These are phyloP conservation scores for Phyllostomus hastatus DNA, from an alignment of 2,113 vertebrate species.

Conservation along the genomic window DNA sequence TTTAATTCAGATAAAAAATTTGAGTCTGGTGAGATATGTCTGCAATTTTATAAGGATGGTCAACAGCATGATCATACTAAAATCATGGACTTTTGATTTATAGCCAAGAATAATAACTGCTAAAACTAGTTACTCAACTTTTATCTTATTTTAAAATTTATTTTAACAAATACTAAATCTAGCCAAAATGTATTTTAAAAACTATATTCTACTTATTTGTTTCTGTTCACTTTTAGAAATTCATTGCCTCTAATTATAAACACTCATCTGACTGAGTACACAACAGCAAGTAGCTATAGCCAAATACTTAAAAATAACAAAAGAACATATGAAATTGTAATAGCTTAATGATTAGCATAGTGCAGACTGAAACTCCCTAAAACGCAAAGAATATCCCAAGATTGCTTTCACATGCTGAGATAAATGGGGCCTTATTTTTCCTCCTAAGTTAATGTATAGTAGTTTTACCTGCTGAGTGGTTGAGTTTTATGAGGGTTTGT, in stretches of 20 bases:
- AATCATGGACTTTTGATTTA: neutral
- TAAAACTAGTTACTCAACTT: neutral
- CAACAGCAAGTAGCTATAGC: neutral
- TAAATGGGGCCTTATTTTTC: neutral
- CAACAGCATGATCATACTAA: neutral
- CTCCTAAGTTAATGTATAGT: slow-evolving; percentile 33
- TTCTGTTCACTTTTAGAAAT: neutral
- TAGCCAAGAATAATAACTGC: neutral
- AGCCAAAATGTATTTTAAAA: neutral
- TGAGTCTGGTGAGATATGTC: neutral
- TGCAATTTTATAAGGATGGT: neutral
- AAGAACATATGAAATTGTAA: neutral
- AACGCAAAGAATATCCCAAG: neutral
- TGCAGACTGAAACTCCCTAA: neutral
- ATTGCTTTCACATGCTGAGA: slow-evolving; percentile 24
- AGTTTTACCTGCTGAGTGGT: slow-evolving; percentile 50
- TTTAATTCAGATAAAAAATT: neutral
- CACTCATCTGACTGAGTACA: neutral
- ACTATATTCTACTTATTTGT: neutral
- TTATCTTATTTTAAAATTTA: neutral
- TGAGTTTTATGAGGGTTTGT: slow-evolving; percentile 21
- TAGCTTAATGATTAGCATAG: neutral
- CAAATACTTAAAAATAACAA: neutral
- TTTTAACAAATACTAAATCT: neutral
- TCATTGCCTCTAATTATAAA: neutral